Percentiles rank a stretch among this genome's conserved stretches.
These are phyloP conservation scores for Harpegnathos saltator DNA, from an alignment of 1,140 invertebrate species.

Conservation along the genomic window DNA sequence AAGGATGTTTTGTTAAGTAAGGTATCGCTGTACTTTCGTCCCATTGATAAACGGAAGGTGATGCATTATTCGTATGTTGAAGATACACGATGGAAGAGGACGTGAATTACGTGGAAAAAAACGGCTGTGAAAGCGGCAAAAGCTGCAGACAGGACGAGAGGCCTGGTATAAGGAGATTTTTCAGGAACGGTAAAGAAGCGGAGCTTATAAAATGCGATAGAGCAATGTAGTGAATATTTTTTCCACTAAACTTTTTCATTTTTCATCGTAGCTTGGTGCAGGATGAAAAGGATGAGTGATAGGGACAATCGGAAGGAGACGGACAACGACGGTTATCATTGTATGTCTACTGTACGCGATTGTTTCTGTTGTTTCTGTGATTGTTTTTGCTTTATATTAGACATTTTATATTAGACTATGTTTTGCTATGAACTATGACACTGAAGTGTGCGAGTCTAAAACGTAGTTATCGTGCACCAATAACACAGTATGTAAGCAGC, in stretches of 20 bases:
- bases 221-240: not conserved
- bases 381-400: not conserved
- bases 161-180: conserved; percentile 1
- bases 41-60: not conserved
- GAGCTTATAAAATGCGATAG: not conserved
- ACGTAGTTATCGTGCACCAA: conserved; percentile 13
- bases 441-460: not conserved
- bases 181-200: conserved; percentile 24
- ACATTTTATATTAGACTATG: not conserved
- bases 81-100: conserved; percentile 35
- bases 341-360: no score
- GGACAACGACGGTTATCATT: not conserved
- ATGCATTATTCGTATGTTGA: not conserved
- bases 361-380: no score
- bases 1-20: no score
- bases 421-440: conserved; percentile 8
- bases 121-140: not conserved
- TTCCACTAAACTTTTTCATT: not conserved
- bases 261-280: conserved; percentile 40
- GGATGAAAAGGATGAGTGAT: conserved; percentile 7
- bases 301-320: not conserved
- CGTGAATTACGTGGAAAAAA: not conserved
- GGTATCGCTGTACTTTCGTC: not conserved
- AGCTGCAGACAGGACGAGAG: not conserved
- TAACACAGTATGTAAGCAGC: conserved; percentile 1